Evolutionary conservation across 2,797 vertebrate genomes (phyloP).

Genomic region (Phrynocephalus guinanensis): DNA sequence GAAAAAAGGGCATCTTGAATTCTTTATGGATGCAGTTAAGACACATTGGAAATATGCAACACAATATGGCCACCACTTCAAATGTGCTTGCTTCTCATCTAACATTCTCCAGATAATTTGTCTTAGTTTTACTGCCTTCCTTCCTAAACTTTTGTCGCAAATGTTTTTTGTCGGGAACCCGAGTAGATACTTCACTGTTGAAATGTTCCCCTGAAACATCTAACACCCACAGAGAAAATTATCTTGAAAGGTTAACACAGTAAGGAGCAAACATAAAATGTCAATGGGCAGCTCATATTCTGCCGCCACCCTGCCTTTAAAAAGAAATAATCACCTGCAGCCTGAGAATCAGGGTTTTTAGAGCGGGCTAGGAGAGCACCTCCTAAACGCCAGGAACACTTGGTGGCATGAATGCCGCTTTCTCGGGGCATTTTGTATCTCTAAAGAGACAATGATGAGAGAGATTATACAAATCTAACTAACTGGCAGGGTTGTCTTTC

Average conservation of each 20-base stretch:
- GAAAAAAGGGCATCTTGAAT: conserved; percentile 49
- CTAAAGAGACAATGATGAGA: conserved; percentile 11
- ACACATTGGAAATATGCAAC: conserved; percentile 34
- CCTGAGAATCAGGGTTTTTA: conserved; percentile 38
- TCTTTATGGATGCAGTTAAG: conserved; percentile 32
- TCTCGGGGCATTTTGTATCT: background rate
- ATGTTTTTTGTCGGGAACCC: conserved; percentile 65
- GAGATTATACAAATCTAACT: conserved; percentile 42
- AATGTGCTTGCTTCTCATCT: conserved; percentile 44
- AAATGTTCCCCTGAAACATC: conserved; percentile 69
- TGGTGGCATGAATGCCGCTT: background rate
- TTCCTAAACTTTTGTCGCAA: conserved; percentile 59
- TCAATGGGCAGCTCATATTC: conserved; percentile 62
- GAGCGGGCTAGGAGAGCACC: background rate
- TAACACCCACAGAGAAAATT: conserved; percentile 73
- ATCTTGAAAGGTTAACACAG: conserved; percentile 69
- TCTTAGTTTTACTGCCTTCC: conserved; percentile 50
- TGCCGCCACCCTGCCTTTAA: background rate
- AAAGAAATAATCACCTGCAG: conserved; percentile 22
- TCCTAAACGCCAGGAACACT: background rate
- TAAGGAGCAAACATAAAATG: conserved; percentile 67
- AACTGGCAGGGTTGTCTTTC: conserved; percentile 52
- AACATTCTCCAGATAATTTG: conserved; percentile 58
- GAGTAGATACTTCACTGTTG: conserved; percentile 65
- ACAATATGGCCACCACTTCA: conserved; percentile 50